Base-by-base conservation (phyloP, 2,888 invertebrate genomes). In the Yponomeuta evonymella region DNA sequence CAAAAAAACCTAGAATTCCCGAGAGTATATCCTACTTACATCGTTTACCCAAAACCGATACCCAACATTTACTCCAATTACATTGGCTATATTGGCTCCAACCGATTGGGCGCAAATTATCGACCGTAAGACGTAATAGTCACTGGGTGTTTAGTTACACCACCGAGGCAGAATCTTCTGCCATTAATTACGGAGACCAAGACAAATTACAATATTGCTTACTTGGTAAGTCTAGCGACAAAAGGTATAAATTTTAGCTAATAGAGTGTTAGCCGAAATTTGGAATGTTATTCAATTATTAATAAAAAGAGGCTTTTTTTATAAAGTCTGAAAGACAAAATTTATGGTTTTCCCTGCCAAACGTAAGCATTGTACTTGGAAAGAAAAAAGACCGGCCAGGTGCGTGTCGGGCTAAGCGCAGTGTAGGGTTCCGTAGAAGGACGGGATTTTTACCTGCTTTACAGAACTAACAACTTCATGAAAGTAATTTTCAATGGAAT, bases 191-290 rank as follows among this genome's bases (percentile, higher is more conserved):
- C 43, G 62, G 48, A 65, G 48, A 58, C 65, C n/a, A 43, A 63
- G 64, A 70, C 70, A 65, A 64, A 70, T 64, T 70, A 48, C 70
- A 48, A 65, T 70, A 70, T 70, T 48, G 70, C 29, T 64, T 58
- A 4, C 64, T 23, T 64, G 64, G 11, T 29, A 64, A 64, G 51
- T 58, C 15, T 58, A 5, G 12, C 51, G 2, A 58, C 1, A 43
- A 43, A 43, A 43, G 5, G 15, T 15, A 58, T 58, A 58, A 15
- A 58, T 58, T 1, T 2, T 1, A 51, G 51, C 4, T 9, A 6
- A 64, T 29, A 64, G 33, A 65, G 9, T 65, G 30, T 29, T 33
- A 30, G 51, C 51, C 15, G 15, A 4, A 15, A 58, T 58, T 12
- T 58, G 51, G 51, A 3, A 2, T 58, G 12, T 58, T 58, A 58